Conservation (phyloP, 2,113 vertebrate genomes). For the Benitochromis conjunctus region DNA sequence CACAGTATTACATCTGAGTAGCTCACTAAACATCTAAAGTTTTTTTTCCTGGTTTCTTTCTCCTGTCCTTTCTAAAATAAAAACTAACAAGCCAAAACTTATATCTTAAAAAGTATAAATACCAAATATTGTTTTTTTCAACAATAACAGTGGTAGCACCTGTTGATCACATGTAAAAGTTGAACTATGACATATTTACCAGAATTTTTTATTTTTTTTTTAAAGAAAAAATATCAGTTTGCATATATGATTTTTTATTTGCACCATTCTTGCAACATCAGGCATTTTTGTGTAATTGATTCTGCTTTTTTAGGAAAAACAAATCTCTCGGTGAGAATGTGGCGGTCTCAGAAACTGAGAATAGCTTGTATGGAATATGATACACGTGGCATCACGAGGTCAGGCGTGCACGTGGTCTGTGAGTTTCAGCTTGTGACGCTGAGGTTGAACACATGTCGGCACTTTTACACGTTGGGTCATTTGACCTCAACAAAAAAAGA, state of each 20-base stretch:
- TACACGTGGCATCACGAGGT: background rate
- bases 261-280: background rate
- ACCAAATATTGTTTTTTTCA: background rate
- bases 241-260: background rate
- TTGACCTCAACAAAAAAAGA: background rate
- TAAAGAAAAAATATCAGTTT: background rate
- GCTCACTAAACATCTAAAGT: background rate
- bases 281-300: background rate
- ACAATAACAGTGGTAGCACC: background rate
- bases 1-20: background rate
- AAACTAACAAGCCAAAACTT: background rate
- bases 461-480: background rate
- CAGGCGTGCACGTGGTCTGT: background rate
- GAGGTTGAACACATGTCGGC: background rate
- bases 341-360: background rate
- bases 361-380: background rate
- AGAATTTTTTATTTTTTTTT: rapidly evolving
- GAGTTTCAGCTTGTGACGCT: background rate
- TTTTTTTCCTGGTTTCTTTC: background rate
- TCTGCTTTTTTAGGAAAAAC: background rate
- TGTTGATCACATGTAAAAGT: background rate
- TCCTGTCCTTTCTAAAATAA: background rate
- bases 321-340: background rate
- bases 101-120: background rate
- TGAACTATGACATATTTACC: background rate